Evolutionary conservation across 2,797 vertebrate genomes (phyloP).

Genomic region (Eutrigla gurnardus): DNA sequence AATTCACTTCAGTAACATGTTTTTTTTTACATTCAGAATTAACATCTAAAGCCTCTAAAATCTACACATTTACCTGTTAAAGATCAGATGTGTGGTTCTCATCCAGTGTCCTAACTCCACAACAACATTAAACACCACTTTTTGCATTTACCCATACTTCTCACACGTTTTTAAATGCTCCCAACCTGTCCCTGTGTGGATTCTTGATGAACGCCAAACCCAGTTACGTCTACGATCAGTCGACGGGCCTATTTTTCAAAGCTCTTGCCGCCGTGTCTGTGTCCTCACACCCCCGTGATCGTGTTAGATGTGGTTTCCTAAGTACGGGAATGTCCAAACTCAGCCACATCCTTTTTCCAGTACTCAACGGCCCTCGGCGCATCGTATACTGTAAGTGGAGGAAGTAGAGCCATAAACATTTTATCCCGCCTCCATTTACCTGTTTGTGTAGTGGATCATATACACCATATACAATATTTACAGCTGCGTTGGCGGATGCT

Average conservation of each 20-base stretch:
- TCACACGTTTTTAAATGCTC: conserved; percentile 51
- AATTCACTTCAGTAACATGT: neutral
- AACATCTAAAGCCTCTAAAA: neutral
- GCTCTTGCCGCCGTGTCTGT: conserved; percentile 54
- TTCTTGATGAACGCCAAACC: conserved; percentile 73
- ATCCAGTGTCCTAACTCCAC: conserved; percentile 28
- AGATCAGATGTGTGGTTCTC: neutral
- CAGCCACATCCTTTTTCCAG: conserved; percentile 78
- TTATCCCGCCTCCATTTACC: conserved; percentile 76
- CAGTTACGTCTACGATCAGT: conserved; percentile 68
- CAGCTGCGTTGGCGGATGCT: conserved; percentile 35
- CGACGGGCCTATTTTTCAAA: conserved; percentile 71
- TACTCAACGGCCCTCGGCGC: conserved; percentile 65
- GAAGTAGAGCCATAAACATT: conserved; percentile 81
- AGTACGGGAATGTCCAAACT: conserved; percentile 81
- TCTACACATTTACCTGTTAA: neutral
- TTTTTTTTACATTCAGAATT: neutral
- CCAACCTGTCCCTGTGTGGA: conserved; percentile 61
- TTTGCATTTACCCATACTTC: conserved; percentile 48
- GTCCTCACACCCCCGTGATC: conserved; percentile 65
- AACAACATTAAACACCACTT: conserved; percentile 63
- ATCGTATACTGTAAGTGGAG: conserved; percentile 77
- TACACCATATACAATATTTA: conserved; percentile 44
- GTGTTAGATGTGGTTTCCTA: conserved; percentile 79
- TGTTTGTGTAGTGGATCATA: conserved; percentile 63